Base-by-base conservation (phyloP, 1,140 invertebrate species). In the Drosophila varians region DNA sequence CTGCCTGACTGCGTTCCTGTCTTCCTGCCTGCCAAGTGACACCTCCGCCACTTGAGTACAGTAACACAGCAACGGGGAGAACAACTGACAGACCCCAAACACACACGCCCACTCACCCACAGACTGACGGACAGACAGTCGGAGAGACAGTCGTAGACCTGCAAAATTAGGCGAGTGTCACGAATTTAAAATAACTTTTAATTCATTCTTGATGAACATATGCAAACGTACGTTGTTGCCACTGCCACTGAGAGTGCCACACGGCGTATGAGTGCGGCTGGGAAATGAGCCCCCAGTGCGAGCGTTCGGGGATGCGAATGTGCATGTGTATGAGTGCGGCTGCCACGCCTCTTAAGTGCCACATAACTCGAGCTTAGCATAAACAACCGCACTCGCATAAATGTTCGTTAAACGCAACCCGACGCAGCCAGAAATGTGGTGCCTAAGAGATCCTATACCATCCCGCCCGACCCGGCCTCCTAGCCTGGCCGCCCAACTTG, bases 181-280 rank as follows among this genome's bases (percentile, higher is more conserved):
- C 82, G 82, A 87, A 87, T 87, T 87, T 87, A 87, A 87, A 87
- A 87, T 87, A 87, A 87, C 82, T 87, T 87, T 87, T 87, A 87
- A 87, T 87, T 87, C 83, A 87, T 87, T 87, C 82, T 87, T 87
- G 82, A 87, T 87, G 82, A 87, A 76, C 54, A 65, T 60, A 72
- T 66, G 45, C 64, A 57, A 47, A 48, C 55, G 45, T 53, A 53
- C 62, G 45, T 53, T 55, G 26, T 56, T 55, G 26, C 74, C 42
- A 21, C 45, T 49, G 34, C 53, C 9, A 4, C 46, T 45, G 18
- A 42, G 21, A 74, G 60, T 68, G 54, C 75, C 72, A 75, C 79
- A 84, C 49, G 56, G 79, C 66, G 66, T 79, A 79, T 79, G 71
- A 76, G 72, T 84, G 76, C 48, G 80, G 79, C 78, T 66, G 74